Evolutionary conservation across 2,888 invertebrate species (phyloP), one percentile per base, ranked within the genome.

Genomic region (Enchytraeus crypticus): DNA sequence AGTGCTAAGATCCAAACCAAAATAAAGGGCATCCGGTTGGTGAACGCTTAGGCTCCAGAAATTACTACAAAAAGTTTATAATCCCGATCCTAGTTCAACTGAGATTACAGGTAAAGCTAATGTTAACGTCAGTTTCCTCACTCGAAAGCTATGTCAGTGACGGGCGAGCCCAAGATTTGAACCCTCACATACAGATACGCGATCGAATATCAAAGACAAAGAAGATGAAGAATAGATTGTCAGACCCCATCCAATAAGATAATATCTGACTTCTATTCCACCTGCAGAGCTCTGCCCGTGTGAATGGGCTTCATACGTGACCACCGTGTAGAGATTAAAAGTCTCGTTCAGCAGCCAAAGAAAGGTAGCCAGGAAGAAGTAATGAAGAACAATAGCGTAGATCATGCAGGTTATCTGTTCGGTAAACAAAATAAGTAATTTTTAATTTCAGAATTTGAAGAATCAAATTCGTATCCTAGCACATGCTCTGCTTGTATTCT

Each of bases 321-420:
- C 78, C 54, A 78, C 72, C 54, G 77, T 79, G 69, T 79, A 79
- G 53, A 79, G 69, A 65, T 79, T 78, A 66, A 80, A 79, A 2
- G 78, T 77, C 66, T 79, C 79, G 65, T 80, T 80, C 77, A 79
- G 77, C 62, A 80, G 64, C 79, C 79, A 80, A 21, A 74, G 71
- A 66, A 76, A 79, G 29, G 73, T 72, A 38, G 78, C 64, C 60
- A 79, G 67, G 69, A 79, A 76, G 59, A 74, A 77, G 65, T 78
- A 79, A 64, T 79, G 79, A 21, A 78, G 67, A n/a, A 71, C 61
- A 33, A 77, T 69, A 55, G 78, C 75, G 54, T 76, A 75, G 5
- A 73, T 70, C 21, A 74, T 73, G 62, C 79, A 79, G 53, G 74
- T 54, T n/a, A 73, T 57, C 77, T 77, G 71, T 3, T 68, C 67